Evolutionary conservation across 1,140 invertebrate genomes (phyloP), one percentile per base, ranked within the genome.

Genomic region (Andrena cerasifolii): DNA sequence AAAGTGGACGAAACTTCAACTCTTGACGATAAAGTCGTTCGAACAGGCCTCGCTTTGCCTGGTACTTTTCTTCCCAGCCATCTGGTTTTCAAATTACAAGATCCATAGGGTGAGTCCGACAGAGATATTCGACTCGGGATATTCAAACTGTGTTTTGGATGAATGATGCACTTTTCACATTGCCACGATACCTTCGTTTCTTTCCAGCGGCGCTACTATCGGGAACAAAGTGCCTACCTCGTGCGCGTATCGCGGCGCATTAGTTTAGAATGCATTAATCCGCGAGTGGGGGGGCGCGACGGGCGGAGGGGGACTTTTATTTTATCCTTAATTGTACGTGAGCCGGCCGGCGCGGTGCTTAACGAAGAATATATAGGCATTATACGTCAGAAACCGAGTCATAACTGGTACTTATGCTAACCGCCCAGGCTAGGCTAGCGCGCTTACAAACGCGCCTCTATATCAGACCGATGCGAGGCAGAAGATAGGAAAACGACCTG

Each of bases 291-390:
- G 36, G 36, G 10, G 3, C 4, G 36, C 36, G 40, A 47, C 28
- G 14, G 45, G 18, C 5, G 31, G 31, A 26, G 16, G 49, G n/a
- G 14, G 18, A 40, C 49, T 40, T 67, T 67, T 54, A 16, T 54
- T 53, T 54, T 53, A 65, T 45, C 40, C 59, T 67, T 73, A 73
- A 73, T 73, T 62, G 70, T 40, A 40, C 61, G 36, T 33, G 61
- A 21, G 1, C 49, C 24, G 28, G 26, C 26, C 18, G 36, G 47
- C 47, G 26, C 21, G 71, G 71, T 74, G 54, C 61, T 74, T 63
- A 65, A 21, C 24, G 59, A 53, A 51, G 59, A 74, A 65, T 54
- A 63, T 63, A 54, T 40, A 63, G 47, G 59, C 49, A 65, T 63
- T 56, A 47, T 58, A 53, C 18, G 43, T 58, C 62, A 31, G 66